Base-by-base conservation (phyloP, 2,888 invertebrate genomes). In the Cepaea hortensis region DNA sequence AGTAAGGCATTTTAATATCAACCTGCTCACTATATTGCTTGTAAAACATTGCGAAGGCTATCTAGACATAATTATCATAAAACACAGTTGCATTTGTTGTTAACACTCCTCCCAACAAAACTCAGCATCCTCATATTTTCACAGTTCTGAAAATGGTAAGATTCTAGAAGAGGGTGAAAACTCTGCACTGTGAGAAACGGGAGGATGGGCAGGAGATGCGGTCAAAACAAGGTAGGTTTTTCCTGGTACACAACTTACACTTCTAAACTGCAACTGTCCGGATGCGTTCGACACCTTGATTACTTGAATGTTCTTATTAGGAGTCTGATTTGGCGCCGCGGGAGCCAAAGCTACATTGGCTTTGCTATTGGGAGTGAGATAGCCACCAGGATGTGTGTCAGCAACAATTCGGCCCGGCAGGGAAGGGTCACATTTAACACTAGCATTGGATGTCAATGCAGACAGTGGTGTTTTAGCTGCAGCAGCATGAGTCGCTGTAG, bases 101-200 rank as follows among this genome's bases (percentile, higher is more conserved):
- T 77, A 55, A 77, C 50, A 55, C 50, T 77, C 50, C 3, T 76
- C 9, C 20, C 20, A 3, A 77, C 50, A 11, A 55, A 55, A 11
- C n/a, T 9, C 7, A 73, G 9, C 77, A 55, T n/a, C 55, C 55
- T 55, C 77, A 99, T 87, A 95, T 99, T 89, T 98, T 97, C 94
- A 98, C 98, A 89, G 96, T 97, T 93, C 98, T 98, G 94, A 95
- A 99, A 48, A 98, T 98, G 92, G 93, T 93, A 88, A 87, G 85
- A 70, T 80, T 23, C 81, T 82, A 35, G 55, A 50, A 48, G 79
- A 48, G 20, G 73, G 18, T 35, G 84, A 84, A 75, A 65, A 46
- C 75, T 65, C 76, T 13, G 7, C 62, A 48, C 48, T 20, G 65
- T n/a, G 76, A 48, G 84, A 72, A 55, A 35, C 23, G 18, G 76